These are phyloP conservation scores for Colaptes auratus DNA, from an alignment of 2,113 vertebrate species.

Conservation along the genomic window DNA sequence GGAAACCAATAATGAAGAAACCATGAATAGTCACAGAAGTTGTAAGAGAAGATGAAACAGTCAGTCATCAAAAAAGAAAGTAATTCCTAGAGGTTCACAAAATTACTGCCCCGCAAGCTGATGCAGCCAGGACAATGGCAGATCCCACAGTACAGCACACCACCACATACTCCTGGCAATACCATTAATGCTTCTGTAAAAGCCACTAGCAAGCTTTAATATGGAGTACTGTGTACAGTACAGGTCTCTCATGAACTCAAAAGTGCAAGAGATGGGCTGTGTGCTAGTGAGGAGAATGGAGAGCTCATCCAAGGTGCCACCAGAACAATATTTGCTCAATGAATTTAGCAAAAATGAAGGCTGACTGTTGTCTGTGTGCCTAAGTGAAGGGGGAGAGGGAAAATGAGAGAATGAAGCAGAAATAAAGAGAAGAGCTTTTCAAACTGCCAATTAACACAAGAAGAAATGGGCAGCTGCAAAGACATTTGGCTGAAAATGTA, in stretches of 20 bases:
- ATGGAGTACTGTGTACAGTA: background rate
- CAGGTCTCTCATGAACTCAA: background rate
- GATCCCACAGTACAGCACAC: background rate
- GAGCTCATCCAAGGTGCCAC: background rate
- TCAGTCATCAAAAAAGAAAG: background rate
- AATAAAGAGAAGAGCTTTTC: background rate
- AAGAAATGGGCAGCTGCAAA: background rate
- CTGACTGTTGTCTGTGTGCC: background rate
- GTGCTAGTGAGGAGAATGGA: background rate
- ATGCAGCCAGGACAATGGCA: no score
- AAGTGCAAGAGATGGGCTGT: background rate
- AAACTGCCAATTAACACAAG: background rate
- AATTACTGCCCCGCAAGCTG: no score
- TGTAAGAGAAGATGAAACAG: background rate
- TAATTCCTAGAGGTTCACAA: background rate
- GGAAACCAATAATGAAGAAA: background rate
- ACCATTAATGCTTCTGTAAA: background rate
- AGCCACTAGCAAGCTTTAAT: background rate
- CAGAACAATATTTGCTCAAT: background rate
- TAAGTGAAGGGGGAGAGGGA: background rate
- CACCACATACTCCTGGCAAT: background rate
- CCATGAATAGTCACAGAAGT: background rate
- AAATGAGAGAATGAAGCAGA: background rate
- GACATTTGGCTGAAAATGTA: background rate
- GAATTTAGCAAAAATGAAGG: background rate